Evolutionary conservation across 2,888 invertebrate genomes (phyloP), one percentile per base, ranked within the genome.

Genomic region (Adelphocoris suturalis): DNA sequence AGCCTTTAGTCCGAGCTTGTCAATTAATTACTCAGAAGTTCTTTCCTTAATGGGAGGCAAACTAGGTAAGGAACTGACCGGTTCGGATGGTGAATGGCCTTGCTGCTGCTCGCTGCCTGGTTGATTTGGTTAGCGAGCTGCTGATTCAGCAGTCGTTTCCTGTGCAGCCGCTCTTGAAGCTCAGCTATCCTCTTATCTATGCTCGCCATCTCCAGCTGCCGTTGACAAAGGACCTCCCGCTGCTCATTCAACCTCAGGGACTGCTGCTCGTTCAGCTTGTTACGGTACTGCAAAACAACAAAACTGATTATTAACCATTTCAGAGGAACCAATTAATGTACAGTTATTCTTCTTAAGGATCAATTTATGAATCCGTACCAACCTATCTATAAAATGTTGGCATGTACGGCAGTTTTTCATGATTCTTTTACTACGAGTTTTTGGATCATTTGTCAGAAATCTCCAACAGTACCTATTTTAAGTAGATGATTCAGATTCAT

Each of bases 241-340:
- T 99, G 98, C 92, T 97, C 96, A 91, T 97, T 96, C 92, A 99
- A 95, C 92, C 98, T 96, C 92, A 96, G 97, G 94, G 97, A 98
- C 94, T 98, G 98, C 93, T 99, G 98, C 94, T 98, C 97, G 94
- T 98, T 98, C 94, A 99, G 94, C 94, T 98, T 98, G 94, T 98
- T 99, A 91, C 98, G 97, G 93, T 98, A 98, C 98, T 99, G 94
- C 16, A 95, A 95, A n/a, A 16, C 76, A 81, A 81, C 55, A 47
- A 23, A 81, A 57, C 9, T 76, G 7, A 0, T 7, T 19, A 76
- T 14, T 76, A 2, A 76, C 75, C 3, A 14, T 75, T n/a, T 7
- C 37, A 4, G 37, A 7, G 7, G 2, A 37, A 37, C 7, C 37
- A 37, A 37, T 37, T 37, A 37, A 37, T 37, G 37, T 37, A 37